These are phyloP conservation scores for Bombus soroeensis DNA, from an alignment of 1,140 invertebrate genomes.

Conservation along the genomic window DNA sequence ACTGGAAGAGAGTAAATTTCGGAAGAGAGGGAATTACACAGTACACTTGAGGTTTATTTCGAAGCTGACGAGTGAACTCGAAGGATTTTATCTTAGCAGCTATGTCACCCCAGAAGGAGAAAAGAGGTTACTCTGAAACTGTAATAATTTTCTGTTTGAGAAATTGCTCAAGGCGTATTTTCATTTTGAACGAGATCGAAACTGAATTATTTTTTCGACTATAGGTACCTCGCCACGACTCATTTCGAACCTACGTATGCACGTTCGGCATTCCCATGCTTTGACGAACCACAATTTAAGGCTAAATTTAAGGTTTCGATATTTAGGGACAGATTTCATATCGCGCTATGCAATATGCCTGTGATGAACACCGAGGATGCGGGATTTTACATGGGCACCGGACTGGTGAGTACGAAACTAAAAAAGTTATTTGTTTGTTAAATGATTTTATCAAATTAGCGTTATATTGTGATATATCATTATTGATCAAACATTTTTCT, in stretches of 20 bases:
- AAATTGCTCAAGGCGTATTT: constrained; percentile 24
- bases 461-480: no score
- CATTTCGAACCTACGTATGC: constrained; percentile 98
- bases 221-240: constrained; percentile 94
- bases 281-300: constrained; percentile 98
- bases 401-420: constrained; percentile 86
- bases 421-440: background rate
- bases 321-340: constrained; percentile 93
- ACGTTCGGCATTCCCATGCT: constrained; percentile 96
- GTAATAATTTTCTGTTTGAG: constrained; percentile 53
- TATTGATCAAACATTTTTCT: no score
- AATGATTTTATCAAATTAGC: no score
- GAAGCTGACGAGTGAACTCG: constrained; percentile 89
- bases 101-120: constrained; percentile 90
- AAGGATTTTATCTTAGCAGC: constrained; percentile 96
- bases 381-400: constrained; percentile 93
- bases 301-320: constrained; percentile 96
- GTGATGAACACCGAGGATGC: constrained; percentile 93
- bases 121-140: constrained; percentile 86
- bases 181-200: background rate
- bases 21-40: constrained; percentile 91
- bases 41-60: constrained; percentile 93
- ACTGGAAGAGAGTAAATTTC: constrained; percentile 88
- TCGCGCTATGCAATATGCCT: constrained; percentile 95
- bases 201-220: constrained; percentile 28